Percentiles rank a stretch among this genome's conserved stretches.
phyloP scores from a whole-genome alignment of 2,113 vertebrate species.

The Cebidichthys violaceus region DNA sequence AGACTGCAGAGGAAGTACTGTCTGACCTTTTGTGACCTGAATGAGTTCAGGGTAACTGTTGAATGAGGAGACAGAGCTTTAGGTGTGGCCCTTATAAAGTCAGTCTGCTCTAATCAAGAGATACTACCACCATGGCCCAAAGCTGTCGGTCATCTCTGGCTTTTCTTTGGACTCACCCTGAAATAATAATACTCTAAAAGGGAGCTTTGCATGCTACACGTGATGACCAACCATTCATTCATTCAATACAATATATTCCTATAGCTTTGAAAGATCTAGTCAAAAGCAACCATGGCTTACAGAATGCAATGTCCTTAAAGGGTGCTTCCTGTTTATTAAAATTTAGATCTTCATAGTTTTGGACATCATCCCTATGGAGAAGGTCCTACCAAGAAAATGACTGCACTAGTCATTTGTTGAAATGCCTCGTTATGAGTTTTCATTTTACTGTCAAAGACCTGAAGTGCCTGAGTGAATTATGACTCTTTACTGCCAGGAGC shows the following conservation, averaged over 20 bases:
- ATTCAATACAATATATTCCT: background rate
- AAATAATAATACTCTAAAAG: background rate
- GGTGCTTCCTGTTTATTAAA: background rate
- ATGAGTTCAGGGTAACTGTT: background rate
- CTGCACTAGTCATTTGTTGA: background rate
- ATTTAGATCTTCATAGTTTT: background rate
- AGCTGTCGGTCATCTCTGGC: background rate
- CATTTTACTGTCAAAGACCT: background rate
- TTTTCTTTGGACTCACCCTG: background rate
- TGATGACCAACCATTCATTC: background rate
- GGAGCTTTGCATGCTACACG: background rate
- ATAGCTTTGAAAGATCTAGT: background rate
- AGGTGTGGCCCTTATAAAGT: background rate
- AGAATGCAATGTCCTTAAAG: background rate
- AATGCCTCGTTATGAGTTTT: background rate
- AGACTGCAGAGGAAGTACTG: conserved; percentile 1
- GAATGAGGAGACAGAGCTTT: conserved; percentile 8
- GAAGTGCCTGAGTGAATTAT: background rate
- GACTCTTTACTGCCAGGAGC: background rate
- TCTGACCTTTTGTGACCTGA: conserved; percentile 22
- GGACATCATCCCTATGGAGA: background rate
- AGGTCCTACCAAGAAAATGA: background rate
- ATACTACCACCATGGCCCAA: background rate
- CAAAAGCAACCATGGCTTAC: conserved; percentile 4
- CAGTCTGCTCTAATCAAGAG: conserved; percentile 1